These are phyloP conservation scores for Ceraclea dissimilis DNA, from an alignment of 2,888 invertebrate species.

Conservation along the genomic window DNA sequence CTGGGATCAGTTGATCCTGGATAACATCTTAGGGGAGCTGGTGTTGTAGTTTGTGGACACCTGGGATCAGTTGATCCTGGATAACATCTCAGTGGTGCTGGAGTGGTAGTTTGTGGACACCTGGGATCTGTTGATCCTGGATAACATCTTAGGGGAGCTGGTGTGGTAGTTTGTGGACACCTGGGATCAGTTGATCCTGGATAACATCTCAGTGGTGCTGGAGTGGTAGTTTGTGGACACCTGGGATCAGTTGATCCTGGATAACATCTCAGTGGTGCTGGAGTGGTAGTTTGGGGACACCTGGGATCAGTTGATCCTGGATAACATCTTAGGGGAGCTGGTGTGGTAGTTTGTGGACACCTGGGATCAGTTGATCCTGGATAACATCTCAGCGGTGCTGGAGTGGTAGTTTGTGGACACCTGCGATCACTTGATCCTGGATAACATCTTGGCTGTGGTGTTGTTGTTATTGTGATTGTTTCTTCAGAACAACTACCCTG, in stretches of 20 bases:
- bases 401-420: constrained; percentile 29
- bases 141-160: constrained; percentile 27
- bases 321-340: constrained; percentile 26
- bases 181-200: constrained; percentile 32
- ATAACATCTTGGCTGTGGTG: constrained; percentile 27
- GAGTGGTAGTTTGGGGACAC: constrained; percentile 27
- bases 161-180: constrained; percentile 28
- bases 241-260: constrained; percentile 34
- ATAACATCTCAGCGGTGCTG: constrained; percentile 28
- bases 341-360: constrained; percentile 26
- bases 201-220: constrained; percentile 27
- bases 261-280: constrained; percentile 28
- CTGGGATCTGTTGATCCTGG: constrained; percentile 32
- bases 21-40: constrained; percentile 31
- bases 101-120: constrained; percentile 28
- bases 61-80: constrained; percentile 28
- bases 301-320: constrained; percentile 34
- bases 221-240: constrained; percentile 35
- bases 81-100: constrained; percentile 21
- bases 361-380: constrained; percentile 29
- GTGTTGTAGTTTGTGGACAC: constrained; percentile 28
- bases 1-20: constrained; percentile 38
- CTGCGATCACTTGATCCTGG: constrained; percentile 30
- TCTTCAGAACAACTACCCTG: constrained; percentile 17
- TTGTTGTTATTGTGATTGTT: constrained; percentile 12